A percentile compares a stretch with the other conserved stretches of the same genome.
Evolutionary conservation across 2,113 vertebrate species (phyloP).

Genomic region (Toxotes jaculatrix): DNA sequence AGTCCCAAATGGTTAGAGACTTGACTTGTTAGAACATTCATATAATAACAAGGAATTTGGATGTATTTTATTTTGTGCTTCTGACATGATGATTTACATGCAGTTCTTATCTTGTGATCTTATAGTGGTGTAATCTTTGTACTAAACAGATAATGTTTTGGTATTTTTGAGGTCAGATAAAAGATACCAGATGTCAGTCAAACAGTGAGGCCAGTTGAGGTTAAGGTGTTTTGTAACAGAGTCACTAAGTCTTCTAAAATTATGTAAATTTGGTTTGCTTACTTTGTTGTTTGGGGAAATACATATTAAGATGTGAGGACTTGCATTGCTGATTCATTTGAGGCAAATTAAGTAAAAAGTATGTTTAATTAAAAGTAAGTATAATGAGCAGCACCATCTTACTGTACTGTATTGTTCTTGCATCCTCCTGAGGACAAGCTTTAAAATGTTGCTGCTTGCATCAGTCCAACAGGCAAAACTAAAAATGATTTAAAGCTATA

Average conservation of each 20-base stretch:
- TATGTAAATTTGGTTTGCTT: not conserved
- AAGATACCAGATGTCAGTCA: not conserved
- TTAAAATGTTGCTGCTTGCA: not conserved
- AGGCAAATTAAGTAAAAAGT: not conserved
- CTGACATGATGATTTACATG: not conserved
- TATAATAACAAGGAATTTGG: not conserved
- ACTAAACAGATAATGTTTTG: not conserved
- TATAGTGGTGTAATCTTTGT: not conserved
- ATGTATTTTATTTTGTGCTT: not conserved
- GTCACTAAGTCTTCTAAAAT: not conserved
- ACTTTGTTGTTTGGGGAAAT: not conserved
- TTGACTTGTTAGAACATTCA: not conserved
- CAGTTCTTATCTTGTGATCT: not conserved
- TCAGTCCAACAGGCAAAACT: not conserved
- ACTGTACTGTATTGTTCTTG: not conserved
- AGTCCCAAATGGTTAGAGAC: constrained; percentile 89
- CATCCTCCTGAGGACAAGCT: not conserved
- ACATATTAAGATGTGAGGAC: not conserved
- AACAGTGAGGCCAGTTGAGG: not conserved
- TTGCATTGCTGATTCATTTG: not conserved
- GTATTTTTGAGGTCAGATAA: not conserved
- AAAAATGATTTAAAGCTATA: not conserved
- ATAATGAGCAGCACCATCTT: not conserved
- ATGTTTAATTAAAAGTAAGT: not conserved
- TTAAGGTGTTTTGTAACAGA: not conserved